A percentile compares a stretch with the other conserved stretches of the same genome.
Evolutionary conservation across 92 coral and sea anemone genomes (phyloP).

Genomic region (Bergia sp.): DNA sequence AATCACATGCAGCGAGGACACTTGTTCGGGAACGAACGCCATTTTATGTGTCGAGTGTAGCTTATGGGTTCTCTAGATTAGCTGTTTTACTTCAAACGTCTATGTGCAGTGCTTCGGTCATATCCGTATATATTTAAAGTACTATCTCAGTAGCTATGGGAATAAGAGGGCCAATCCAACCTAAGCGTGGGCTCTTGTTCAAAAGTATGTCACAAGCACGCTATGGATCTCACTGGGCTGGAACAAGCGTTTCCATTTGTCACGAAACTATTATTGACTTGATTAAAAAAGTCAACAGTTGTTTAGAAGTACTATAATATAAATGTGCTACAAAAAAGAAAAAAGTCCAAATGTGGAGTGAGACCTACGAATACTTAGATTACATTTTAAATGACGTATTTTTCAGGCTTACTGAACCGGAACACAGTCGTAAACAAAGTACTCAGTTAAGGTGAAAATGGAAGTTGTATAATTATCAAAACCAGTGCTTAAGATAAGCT

Average conservation of each 20-base stretch:
- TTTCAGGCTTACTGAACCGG: not conserved
- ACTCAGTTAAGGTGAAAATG: not conserved
- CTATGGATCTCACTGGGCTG: conserved; percentile 8
- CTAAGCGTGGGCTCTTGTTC: not conserved
- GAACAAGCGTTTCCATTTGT: not conserved
- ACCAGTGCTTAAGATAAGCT: too few species aligned
- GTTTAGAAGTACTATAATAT: not conserved
- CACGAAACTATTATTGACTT: not conserved
- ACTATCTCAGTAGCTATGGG: not conserved
- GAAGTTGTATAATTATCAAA: too few species aligned
- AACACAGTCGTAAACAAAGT: not conserved
- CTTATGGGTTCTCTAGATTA: too few species aligned
- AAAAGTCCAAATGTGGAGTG: not conserved
- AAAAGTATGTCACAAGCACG: not conserved
- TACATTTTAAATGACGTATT: not conserved
- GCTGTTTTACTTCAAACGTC: not conserved
- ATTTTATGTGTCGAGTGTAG: too few species aligned
- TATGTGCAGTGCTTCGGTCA: not conserved
- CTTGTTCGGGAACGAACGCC: not conserved
- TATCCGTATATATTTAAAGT: not conserved
- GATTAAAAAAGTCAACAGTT: not conserved
- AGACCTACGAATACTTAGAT: not conserved
- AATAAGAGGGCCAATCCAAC: not conserved
- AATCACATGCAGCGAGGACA: too few species aligned
- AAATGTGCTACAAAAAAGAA: not conserved